Evolutionary conservation across 2,113 vertebrate genomes (phyloP).

Genomic region (Takifugu bimaculatus): DNA sequence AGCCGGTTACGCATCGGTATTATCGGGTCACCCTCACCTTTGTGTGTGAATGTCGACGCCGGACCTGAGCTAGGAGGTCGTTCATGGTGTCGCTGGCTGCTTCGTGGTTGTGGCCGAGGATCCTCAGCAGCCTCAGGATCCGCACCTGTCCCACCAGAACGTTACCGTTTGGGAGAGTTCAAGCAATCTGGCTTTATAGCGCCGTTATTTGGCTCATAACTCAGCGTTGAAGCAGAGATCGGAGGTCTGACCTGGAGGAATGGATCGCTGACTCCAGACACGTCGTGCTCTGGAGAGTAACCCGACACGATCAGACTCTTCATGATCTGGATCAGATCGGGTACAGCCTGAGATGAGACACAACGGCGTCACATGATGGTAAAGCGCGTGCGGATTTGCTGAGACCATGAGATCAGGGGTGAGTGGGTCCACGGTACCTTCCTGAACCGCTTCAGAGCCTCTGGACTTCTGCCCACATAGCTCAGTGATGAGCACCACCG

Average conservation of each 20-base stretch:
- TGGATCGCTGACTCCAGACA: slow-evolving; percentile 86
- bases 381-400: neutral
- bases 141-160: slow-evolving; percentile 60
- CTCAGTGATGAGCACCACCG: slow-evolving; percentile 82
- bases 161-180: no score
- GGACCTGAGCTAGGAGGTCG: slow-evolving; percentile 86
- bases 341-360: slow-evolving; percentile 73
- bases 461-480: slow-evolving; percentile 79
- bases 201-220: no score
- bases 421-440: slow-evolving; percentile 68
- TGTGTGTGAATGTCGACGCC: neutral
- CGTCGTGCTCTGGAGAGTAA: slow-evolving; percentile 83
- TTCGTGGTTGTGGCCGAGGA: slow-evolving; percentile 81
- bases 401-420: neutral
- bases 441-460: slow-evolving; percentile 77
- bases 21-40: neutral
- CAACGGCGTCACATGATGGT: neutral
- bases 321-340: slow-evolving; percentile 83
- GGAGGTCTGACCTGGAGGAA: slow-evolving; percentile 81
- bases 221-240: no score
- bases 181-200: no score
- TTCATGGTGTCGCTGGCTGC: slow-evolving; percentile 84
- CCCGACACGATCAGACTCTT: slow-evolving; percentile 80
- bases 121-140: slow-evolving; percentile 81
- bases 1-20: neutral